A percentile compares a stretch with the other conserved stretches of the same genome.
These are phyloP conservation scores for Chydorus sphaericus DNA, from an alignment of 2,888 invertebrate species.

Conservation along the genomic window DNA sequence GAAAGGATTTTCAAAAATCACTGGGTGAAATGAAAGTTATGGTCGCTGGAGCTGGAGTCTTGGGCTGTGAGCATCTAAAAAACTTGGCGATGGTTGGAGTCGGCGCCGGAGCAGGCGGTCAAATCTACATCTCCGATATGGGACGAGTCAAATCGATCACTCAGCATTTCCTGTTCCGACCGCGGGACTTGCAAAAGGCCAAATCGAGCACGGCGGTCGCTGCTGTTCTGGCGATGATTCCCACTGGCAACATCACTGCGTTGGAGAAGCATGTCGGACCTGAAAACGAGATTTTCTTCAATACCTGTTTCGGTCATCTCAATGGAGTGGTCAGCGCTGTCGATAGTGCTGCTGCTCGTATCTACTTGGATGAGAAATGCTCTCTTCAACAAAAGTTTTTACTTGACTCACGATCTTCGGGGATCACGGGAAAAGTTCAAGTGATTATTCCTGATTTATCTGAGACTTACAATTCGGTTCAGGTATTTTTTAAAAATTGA, in stretches of 20 bases:
- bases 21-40: constrained; percentile 66
- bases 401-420: constrained; percentile 92
- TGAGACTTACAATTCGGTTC: constrained; percentile 88
- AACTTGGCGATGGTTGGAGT: constrained; percentile 99
- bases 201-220: constrained; percentile 83
- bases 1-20: constrained; percentile 71
- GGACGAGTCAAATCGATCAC: constrained; percentile 98
- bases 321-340: constrained; percentile 95
- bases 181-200: constrained; percentile 79
- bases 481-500: constrained; percentile 28
- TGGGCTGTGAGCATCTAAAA: constrained; percentile 93
- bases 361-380: constrained; percentile 95
- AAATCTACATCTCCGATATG: constrained; percentile 92
- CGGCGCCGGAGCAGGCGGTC: constrained; percentile 43
- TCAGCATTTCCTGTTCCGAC: constrained; percentile 92
- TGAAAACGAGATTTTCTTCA: constrained; percentile 88
- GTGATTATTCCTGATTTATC: constrained; percentile 92
- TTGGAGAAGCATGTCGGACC: constrained; percentile 83
- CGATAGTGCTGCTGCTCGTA: constrained; percentile 94
- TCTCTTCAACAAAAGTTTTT: constrained; percentile 93
- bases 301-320: constrained; percentile 79
- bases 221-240: constrained; percentile 73
- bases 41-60: constrained; percentile 73
- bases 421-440: constrained; percentile 95
- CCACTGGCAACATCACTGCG: constrained; percentile 55